A percentile compares a stretch with the other conserved stretches of the same genome.
Evolutionary conservation across 2,113 vertebrate genomes (phyloP).

Genomic region (Acanthisitta chloris): DNA sequence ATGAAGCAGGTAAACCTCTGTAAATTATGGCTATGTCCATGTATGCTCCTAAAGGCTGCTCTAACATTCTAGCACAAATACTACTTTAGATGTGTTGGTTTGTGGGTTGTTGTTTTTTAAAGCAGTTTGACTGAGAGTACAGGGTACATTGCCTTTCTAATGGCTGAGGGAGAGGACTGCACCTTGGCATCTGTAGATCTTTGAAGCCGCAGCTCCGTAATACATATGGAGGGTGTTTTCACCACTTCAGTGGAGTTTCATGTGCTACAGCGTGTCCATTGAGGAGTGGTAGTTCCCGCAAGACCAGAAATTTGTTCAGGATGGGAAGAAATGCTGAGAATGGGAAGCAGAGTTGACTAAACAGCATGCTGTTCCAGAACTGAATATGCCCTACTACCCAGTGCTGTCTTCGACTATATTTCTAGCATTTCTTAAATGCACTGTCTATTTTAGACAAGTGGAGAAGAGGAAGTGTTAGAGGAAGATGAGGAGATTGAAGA

Average conservation of each 20-base stretch:
- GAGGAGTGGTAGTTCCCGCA: neutral
- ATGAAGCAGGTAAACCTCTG: neutral
- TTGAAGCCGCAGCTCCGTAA: neutral
- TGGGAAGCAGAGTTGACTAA: neutral
- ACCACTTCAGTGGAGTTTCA: neutral
- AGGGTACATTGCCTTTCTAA: neutral
- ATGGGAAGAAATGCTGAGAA: neutral
- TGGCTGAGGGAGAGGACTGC: neutral
- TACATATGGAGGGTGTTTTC: neutral
- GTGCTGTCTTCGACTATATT: neutral
- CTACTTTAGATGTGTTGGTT: neutral
- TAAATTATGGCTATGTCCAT: neutral
- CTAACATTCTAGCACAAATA: neutral
- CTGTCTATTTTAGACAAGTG: constrained; percentile 72
- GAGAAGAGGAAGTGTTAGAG: constrained; percentile 76
- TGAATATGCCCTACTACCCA: neutral
- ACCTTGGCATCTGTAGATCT: neutral
- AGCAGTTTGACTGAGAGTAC: neutral
- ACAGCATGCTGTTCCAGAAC: neutral
- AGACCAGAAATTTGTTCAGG: neutral
- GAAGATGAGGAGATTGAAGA: constrained; percentile 76
- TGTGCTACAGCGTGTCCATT: neutral
- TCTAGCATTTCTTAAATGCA: neutral
- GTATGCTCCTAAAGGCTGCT: neutral
- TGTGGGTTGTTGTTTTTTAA: neutral